Percentiles rank a stretch among this genome's conserved stretches.
Conservation (phyloP, 2,113 vertebrate genomes). For the Maccullochella peelii region DNA sequence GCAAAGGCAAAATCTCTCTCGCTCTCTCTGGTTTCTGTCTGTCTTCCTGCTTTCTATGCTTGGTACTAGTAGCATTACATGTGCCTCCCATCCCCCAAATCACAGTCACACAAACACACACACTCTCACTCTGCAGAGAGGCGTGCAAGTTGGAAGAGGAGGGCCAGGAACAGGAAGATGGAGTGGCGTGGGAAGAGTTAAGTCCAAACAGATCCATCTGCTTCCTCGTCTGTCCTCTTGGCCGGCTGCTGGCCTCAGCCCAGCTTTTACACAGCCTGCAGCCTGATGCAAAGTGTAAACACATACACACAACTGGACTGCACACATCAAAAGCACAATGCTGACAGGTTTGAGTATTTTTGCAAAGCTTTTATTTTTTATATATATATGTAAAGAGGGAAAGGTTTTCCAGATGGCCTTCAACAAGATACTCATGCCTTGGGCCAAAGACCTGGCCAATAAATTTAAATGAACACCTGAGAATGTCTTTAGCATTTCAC, state of each 20-base stretch:
- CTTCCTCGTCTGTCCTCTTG: constrained; percentile 79
- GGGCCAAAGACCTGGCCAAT: constrained; percentile 18
- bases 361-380: constrained; percentile 2
- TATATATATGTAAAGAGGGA: neutral
- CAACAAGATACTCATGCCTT: constrained; percentile 18
- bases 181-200: constrained; percentile 84
- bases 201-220: constrained; percentile 83
- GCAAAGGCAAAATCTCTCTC: constrained; percentile 23
- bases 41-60: constrained; percentile 23
- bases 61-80: constrained; percentile 21
- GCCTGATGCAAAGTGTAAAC: constrained; percentile 50
- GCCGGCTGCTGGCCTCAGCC: constrained; percentile 65
- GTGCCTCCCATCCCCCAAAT: constrained; percentile 23
- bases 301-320: constrained; percentile 52
- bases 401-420: constrained; percentile 46
- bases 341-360: constrained; percentile 39
- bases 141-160: constrained; percentile 54
- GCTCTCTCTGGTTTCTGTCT: constrained; percentile 21
- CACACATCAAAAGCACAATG: constrained; percentile 40
- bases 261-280: constrained; percentile 55
- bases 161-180: constrained; percentile 64
- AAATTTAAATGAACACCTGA: constrained; percentile 27
- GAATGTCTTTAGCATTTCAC: constrained; percentile 20
- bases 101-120: constrained; percentile 11
- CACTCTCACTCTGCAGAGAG: constrained; percentile 30